Percentiles rank a stretch among this genome's conserved stretches.
Evolutionary conservation across 1,140 invertebrate species (phyloP).

Genomic region (Helicoverpa armigera): DNA sequence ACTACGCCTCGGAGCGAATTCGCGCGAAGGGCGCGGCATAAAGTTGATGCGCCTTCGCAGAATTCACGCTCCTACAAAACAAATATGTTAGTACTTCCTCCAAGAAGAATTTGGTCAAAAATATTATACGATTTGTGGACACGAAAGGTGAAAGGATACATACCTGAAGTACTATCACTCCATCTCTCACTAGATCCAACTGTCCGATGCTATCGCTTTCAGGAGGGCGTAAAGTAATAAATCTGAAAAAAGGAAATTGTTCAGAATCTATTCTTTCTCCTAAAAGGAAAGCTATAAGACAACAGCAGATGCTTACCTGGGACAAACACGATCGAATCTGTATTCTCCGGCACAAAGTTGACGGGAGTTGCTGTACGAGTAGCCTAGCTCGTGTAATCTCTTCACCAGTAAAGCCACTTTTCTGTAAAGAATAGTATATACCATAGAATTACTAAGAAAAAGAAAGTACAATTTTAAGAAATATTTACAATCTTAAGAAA

Average conservation of each 20-base stretch:
- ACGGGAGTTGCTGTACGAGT: slow-evolving; percentile 81
- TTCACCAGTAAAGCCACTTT: slow-evolving; percentile 81
- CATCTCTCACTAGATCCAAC: slow-evolving; percentile 87
- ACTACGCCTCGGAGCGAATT: slow-evolving; percentile 90
- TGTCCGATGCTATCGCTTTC: slow-evolving; percentile 87
- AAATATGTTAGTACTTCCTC: not conserved
- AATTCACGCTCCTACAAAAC: slow-evolving; percentile 90
- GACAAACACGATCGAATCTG: slow-evolving; percentile 90
- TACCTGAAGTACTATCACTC: slow-evolving; percentile 89
- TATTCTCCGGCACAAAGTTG: slow-evolving; percentile 86
- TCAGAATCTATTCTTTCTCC: not conserved
- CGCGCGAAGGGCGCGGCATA: slow-evolving; percentile 89
- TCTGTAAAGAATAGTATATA: slow-evolving; percentile 62
- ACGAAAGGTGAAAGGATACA: not conserved
- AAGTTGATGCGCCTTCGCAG: slow-evolving; percentile 91
- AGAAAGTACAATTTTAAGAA: no score
- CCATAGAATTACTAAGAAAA: no score
- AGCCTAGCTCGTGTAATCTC: slow-evolving; percentile 78
- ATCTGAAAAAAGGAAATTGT: slow-evolving; percentile 67
- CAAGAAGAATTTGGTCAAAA: not conserved
- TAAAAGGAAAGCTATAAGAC: not conserved
- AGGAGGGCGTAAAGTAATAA: slow-evolving; percentile 89
- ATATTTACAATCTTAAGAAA: no score
- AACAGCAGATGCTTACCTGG: slow-evolving; percentile 79
- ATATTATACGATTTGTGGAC: no score